Percentiles rank a stretch among this genome's conserved stretches.
phyloP scores from a whole-genome alignment of 2,797 vertebrate species.

The Chiropotes sagulatus region DNA sequence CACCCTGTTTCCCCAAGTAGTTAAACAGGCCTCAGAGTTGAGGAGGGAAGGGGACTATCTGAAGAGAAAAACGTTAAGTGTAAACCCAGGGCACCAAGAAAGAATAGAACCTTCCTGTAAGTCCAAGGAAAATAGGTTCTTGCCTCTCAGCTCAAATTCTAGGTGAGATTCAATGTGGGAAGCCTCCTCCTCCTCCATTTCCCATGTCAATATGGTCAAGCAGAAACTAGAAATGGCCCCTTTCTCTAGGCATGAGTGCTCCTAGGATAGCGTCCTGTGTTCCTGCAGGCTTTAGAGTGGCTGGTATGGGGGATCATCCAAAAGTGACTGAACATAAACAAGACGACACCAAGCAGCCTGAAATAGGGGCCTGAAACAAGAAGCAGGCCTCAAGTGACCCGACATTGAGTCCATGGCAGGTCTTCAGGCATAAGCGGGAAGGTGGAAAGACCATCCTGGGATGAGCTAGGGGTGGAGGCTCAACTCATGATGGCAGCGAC shows the following conservation, averaged over 20 bases:
- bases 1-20: neutral
- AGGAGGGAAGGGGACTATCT: neutral
- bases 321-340: neutral
- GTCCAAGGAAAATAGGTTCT: neutral
- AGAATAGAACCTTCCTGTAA: neutral
- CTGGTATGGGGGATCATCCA: neutral
- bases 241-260: neutral
- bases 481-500: too few relatives aligned
- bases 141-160: neutral
- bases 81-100: neutral
- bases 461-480: neutral
- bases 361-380: neutral
- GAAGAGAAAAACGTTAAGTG: neutral
- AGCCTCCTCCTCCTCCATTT: neutral
- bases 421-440: neutral
- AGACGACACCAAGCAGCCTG: neutral
- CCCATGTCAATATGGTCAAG: neutral
- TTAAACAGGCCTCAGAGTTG: neutral
- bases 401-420: neutral
- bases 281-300: neutral
- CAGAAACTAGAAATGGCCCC: neutral
- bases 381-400: neutral
- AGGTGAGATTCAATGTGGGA: neutral
- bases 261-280: neutral
- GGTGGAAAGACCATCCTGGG: neutral